Evolutionary conservation across 2,888 invertebrate genomes (phyloP).

Genomic region (Hedya salicella): DNA sequence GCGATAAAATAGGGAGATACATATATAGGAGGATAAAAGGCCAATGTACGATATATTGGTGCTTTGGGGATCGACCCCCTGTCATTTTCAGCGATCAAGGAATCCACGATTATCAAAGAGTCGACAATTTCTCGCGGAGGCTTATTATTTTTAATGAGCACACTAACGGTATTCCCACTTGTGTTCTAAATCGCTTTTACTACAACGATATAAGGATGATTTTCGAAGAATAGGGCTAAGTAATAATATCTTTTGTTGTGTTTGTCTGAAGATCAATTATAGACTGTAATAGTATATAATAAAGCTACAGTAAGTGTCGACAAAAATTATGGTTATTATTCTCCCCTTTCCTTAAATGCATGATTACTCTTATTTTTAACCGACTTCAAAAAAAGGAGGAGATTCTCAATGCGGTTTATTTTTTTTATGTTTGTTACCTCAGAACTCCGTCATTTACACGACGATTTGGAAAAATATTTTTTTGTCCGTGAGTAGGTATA

Average conservation of each 20-base stretch:
- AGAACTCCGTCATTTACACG: too few species aligned
- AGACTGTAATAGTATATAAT: conserved; percentile 7
- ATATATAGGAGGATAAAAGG: too few species aligned
- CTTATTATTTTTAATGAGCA: conserved; percentile 37
- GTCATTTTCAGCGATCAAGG: conserved; percentile 29
- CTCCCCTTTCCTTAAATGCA: too few species aligned
- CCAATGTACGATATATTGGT: too few species aligned
- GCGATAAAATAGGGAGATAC: too few species aligned
- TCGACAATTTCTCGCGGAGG: conserved; percentile 11
- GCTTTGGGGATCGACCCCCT: conserved; percentile 8
- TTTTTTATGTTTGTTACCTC: too few species aligned
- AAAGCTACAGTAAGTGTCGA: not conserved
- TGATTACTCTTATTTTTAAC: too few species aligned
- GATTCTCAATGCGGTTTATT: too few species aligned
- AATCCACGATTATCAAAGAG: conserved; percentile 26
- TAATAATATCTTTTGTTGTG: conserved; percentile 13
- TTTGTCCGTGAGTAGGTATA: too few species aligned
- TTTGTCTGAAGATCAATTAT: conserved; percentile 21
- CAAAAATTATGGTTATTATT: not conserved
- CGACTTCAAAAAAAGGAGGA: too few species aligned
- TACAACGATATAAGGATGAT: not conserved
- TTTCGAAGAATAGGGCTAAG: not conserved
- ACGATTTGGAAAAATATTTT: too few species aligned
- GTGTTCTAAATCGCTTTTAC: not conserved
- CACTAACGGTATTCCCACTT: conserved; percentile 14